Evolutionary conservation across 1,140 invertebrate genomes (phyloP), one percentile per base, ranked within the genome.

Genomic region (Dinoponera quadriceps): DNA sequence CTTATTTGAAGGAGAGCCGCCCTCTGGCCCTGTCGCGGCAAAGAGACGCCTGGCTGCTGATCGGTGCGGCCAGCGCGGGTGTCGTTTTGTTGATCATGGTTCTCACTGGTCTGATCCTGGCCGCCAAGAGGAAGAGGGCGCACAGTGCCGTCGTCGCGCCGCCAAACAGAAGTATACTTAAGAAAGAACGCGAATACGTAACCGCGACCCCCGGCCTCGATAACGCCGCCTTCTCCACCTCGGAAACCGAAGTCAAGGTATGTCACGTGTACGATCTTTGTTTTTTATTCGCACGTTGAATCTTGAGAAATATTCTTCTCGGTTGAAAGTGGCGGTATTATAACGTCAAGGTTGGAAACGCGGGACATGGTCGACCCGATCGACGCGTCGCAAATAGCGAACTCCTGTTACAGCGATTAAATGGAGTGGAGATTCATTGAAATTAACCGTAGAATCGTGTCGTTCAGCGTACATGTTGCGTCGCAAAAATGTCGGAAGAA

Each of bases 1-100:
- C 97, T 54, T 97, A 96, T 90, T 93, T 97, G 55, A 96, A 96
- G 87, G 95, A 96, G 94, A 95, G 92, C 82, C 96, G 94, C 89
- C 96, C 94, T 29, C 94, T 96, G 83, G 96, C 96, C 0, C 95
- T 96, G 18, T 95, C 95, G 5, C 94, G 94, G 11, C 93, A 95
- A 29, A 95, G 96, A 80, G 96, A 96, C 49, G 96, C 95, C 0
- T 96, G 96, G 94, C 89, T 96, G n/a, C 93, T 96, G 2, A 94
- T 96, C 44, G 95, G 96, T 5, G 95, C 95, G 5, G 95, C 95
- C 1, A 93, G 96, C 22, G 94, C 95, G 7, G 96, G 96, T 0
- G 85, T 97, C 0, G 89, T 97, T 14, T 88, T 97, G 0, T 85
- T 97, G 62, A 90, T 96, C 1, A 90, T 97, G 1, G 88, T 97